phyloP scores from a whole-genome alignment of 2,888 invertebrate species.

The Macrostomum cliftonense region DNA sequence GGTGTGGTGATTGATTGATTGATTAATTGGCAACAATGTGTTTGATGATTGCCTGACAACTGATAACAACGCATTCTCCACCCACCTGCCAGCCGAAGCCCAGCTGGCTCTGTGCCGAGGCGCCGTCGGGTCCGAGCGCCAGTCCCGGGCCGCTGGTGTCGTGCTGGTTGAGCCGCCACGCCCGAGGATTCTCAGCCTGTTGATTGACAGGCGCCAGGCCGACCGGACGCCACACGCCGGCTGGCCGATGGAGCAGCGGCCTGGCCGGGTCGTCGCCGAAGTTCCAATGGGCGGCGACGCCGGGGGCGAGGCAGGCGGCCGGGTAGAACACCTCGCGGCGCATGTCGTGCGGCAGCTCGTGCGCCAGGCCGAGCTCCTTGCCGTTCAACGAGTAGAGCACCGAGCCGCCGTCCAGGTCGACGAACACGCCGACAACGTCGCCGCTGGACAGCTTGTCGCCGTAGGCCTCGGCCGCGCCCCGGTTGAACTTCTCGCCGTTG shows the following conservation, averaged over 20 bases:
- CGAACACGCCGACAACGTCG: too few species aligned
- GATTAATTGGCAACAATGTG: too few species aligned
- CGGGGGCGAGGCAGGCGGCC: neutral
- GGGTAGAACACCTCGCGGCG: neutral
- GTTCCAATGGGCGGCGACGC: neutral
- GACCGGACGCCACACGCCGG: neutral
- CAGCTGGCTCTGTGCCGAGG: neutral
- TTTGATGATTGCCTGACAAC: too few species aligned
- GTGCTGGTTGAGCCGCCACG: slow-evolving; percentile 2
- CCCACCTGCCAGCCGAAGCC: slow-evolving; percentile 3
- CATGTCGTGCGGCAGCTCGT: neutral
- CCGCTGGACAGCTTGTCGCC: neutral
- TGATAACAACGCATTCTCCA: too few species aligned
- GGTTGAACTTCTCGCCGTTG: neutral
- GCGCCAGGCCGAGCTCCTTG: too few species aligned
- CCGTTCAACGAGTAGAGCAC: too few species aligned
- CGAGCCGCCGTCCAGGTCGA: too few species aligned
- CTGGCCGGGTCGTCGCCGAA: neutral
- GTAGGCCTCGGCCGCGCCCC: neutral
- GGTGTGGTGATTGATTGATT: too few species aligned
- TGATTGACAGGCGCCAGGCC: neutral
- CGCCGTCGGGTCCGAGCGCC: neutral
- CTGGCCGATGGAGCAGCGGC: neutral
- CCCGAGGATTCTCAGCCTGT: neutral
- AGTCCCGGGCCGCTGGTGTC: neutral